Base-by-base conservation (phyloP, 2,797 vertebrate species). In the Lagorchestes hirsutus region DNA sequence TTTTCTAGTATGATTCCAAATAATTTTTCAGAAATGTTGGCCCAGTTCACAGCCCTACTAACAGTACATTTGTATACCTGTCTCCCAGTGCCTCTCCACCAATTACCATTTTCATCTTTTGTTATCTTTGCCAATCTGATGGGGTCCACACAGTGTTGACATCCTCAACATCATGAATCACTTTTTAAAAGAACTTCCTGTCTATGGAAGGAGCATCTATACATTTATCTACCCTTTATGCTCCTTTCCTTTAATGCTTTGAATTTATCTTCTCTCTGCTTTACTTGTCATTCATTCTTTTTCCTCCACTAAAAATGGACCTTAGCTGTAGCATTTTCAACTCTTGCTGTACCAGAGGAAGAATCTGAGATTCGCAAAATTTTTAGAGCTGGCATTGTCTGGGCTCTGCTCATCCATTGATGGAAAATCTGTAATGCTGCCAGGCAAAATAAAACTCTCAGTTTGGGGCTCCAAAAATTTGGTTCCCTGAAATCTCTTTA, bases 401-500 rank as follows among this genome's bases (percentile, higher is more conserved):
- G 29, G 90, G 54, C 52, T 91, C 58, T 28, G 50, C 90, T 24
- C 91, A 28, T 93, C 93, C 91, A 9, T 54, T 54, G 57, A 56
- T 54, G 55, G 93, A 54, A 74, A 46, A 24, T 28, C 5, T 10
- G 31, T n/a, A 90, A 82, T 55, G 24, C 28, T 0, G 13, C 27
- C 14, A 55, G 92, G 46, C 82, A 62, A 87, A 92, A 27, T 27
- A 13, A 28, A 90, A 91, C 34, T n/a, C 74, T 16, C 91, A 12
- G 46, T 58, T 92, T 96, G 91, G 62, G 90, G 95, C 94, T 95
- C 94, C 55, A 67, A 90, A 40, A 29, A 56, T 90, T 50, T 95
- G 55, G 40, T 59, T 91, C 94, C 50, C 74, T 91, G 0, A 58
- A 92, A 92, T 93, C 97, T 93, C 92, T 91, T 91, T 13, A 31